These are phyloP conservation scores for Rotaria magnacalcarata DNA, from an alignment of 2,888 invertebrate genomes.

Conservation along the genomic window DNA sequence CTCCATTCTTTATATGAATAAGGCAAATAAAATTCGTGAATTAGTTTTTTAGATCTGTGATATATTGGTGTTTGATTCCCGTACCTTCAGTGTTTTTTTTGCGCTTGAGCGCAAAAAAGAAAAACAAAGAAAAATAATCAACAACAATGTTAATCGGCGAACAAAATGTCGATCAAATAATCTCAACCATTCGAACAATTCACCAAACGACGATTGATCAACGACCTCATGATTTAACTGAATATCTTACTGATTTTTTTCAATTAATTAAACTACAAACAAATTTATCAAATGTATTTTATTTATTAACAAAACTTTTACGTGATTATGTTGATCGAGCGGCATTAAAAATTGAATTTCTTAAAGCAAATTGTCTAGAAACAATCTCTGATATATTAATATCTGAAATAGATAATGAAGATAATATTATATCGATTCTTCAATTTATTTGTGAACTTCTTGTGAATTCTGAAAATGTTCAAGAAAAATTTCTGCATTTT, in stretches of 20 bases:
- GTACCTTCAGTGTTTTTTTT: not conserved
- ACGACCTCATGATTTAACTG: not conserved
- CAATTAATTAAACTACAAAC: not conserved
- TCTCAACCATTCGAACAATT: not conserved
- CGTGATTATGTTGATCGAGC: not conserved
- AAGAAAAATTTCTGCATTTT: not conserved
- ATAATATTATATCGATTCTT: not conserved
- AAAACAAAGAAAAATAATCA: not conserved
- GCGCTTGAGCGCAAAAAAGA: not conserved
- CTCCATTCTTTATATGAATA: too few species aligned
- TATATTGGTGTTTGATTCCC: not conserved
- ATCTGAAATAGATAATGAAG: not conserved
- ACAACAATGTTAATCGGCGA: constrained; percentile 1
- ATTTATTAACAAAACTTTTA: not conserved
- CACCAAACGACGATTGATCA: constrained; percentile 19
- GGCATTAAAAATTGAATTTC: constrained; percentile 33
- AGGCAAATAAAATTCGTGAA: not conserved
- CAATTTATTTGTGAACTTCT: constrained; percentile 1
- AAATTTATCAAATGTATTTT: not conserved
- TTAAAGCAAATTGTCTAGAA: constrained; percentile 19
- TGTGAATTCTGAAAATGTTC: constrained; percentile 1
- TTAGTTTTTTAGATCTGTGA: constrained; percentile 28
- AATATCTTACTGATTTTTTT: not conserved
- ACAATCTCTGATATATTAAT: not conserved
- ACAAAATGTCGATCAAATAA: not conserved